phyloP scores from a whole-genome alignment of 2,113 vertebrate species.

The Mionectes macconnelli region DNA sequence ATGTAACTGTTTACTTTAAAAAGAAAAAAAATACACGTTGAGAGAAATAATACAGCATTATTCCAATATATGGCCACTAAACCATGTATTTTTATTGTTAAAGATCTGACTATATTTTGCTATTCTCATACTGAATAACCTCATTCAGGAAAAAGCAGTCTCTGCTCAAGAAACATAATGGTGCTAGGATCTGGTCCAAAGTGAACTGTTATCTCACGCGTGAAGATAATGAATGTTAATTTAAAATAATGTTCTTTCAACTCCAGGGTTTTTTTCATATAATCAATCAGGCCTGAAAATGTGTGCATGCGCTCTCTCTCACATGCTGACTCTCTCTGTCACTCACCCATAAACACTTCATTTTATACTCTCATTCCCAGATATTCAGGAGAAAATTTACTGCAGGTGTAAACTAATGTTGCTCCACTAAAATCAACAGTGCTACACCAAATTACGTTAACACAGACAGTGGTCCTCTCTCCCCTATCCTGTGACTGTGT shows the following conservation, averaged over 20 bases:
- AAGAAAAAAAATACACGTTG: background rate
- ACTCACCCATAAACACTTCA: background rate
- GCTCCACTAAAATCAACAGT: background rate
- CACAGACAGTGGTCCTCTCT: background rate
- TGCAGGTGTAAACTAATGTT: slow-evolving; percentile 22
- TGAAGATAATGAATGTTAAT: slow-evolving; percentile 62
- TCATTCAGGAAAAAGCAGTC: background rate
- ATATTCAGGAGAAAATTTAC: background rate
- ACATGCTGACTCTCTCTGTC: background rate
- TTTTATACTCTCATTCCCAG: slow-evolving; percentile 10
- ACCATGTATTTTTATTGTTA: slow-evolving; percentile 1
- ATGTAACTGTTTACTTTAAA: background rate
- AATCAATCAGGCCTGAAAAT: slow-evolving; percentile 54
- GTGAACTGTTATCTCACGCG: slow-evolving; percentile 41
- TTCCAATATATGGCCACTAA: background rate
- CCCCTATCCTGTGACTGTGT: background rate
- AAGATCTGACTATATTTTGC: slow-evolving; percentile 9
- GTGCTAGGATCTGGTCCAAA: slow-evolving; percentile 48
- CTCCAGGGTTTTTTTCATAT: background rate
- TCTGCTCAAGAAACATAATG: slow-evolving; percentile 9
- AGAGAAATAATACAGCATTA: background rate
- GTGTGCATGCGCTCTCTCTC: background rate
- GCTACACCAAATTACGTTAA: background rate
- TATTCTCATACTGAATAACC: background rate
- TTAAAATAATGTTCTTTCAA: slow-evolving; percentile 61